A percentile compares a stretch with the other conserved stretches of the same genome.
These are phyloP conservation scores for Rhodeus uyekii DNA, from an alignment of 2,797 vertebrate genomes.

Conservation along the genomic window DNA sequence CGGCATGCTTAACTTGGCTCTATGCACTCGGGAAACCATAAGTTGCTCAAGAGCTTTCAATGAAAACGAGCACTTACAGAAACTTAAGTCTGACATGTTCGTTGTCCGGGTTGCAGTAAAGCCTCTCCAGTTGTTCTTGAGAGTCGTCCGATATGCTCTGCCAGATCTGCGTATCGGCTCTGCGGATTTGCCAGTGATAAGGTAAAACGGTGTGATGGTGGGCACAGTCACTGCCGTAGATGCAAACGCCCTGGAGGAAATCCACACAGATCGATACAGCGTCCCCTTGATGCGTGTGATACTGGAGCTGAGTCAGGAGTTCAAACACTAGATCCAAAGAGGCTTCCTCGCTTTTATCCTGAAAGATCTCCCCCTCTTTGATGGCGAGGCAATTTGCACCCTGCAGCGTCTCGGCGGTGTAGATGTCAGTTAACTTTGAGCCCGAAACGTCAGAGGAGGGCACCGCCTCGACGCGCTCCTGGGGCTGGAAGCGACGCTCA, in stretches of 20 bases:
- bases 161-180: constrained; percentile 85
- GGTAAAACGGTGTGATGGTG: constrained; percentile 95
- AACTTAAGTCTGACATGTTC: constrained; percentile 92
- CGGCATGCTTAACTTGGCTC: not conserved
- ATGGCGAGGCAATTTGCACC: constrained; percentile 77
- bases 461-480: constrained; percentile 53
- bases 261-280: constrained; percentile 92
- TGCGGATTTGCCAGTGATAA: constrained; percentile 96
- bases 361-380: constrained; percentile 87
- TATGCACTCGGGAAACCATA: no score
- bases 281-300: constrained; percentile 95
- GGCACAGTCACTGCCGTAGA: constrained; percentile 91
- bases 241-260: constrained; percentile 92
- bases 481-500: constrained; percentile 69
- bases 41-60: not conserved
- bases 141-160: constrained; percentile 94
- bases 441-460: constrained; percentile 72
- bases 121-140: constrained; percentile 97
- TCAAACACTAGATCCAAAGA: constrained; percentile 97
- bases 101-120: constrained; percentile 99
- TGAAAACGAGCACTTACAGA: constrained; percentile 84
- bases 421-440: constrained; percentile 83
- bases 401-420: constrained; percentile 75
- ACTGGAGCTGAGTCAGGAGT: constrained; percentile 96
- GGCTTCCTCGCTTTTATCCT: constrained; percentile 96